Evolutionary conservation across 2,797 vertebrate species (phyloP).

Genomic region (Rhincodon typus): DNA sequence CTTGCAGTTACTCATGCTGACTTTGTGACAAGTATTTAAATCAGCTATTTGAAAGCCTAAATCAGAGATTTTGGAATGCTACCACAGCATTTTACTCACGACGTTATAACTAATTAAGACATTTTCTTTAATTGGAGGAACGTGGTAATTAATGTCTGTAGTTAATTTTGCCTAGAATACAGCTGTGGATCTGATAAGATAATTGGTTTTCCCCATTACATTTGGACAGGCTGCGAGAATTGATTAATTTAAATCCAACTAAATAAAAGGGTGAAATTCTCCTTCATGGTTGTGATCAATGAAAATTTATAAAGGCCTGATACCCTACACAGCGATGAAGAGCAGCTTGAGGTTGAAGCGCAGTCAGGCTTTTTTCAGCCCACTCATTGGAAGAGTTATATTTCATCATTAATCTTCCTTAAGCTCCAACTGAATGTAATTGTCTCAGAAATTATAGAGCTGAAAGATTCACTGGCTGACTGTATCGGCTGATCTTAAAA

Average conservation of each 20-base stretch:
- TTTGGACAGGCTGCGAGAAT: conserved; percentile 6
- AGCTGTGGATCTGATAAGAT: conserved; percentile 38
- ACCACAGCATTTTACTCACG: neutral
- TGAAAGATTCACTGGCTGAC: conserved; percentile 1
- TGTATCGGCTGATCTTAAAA: neutral
- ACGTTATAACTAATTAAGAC: conserved; percentile 13
- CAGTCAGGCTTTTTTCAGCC: neutral
- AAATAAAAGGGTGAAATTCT: conserved; percentile 29
- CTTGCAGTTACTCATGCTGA: neutral
- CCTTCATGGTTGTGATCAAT: conserved; percentile 29
- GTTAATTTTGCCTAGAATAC: conserved; percentile 33
- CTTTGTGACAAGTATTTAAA: conserved; percentile 10
- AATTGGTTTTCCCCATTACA: conserved; percentile 41
- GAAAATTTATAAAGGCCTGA: conserved; percentile 16
- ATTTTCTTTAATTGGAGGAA: conserved; percentile 21
- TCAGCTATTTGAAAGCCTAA: neutral
- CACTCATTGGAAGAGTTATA: conserved; percentile 3
- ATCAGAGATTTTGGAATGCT: neutral
- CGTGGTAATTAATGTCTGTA: conserved; percentile 30
- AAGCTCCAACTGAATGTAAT: conserved; percentile 11
- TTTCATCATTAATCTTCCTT: conserved; percentile 18
- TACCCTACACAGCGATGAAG: neutral
- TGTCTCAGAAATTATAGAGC: conserved; percentile 19
- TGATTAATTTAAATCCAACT: conserved; percentile 28
- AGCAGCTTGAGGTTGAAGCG: neutral